Conservation (phyloP, 2,888 invertebrate species). For the Iphiclides podalirius region DNA sequence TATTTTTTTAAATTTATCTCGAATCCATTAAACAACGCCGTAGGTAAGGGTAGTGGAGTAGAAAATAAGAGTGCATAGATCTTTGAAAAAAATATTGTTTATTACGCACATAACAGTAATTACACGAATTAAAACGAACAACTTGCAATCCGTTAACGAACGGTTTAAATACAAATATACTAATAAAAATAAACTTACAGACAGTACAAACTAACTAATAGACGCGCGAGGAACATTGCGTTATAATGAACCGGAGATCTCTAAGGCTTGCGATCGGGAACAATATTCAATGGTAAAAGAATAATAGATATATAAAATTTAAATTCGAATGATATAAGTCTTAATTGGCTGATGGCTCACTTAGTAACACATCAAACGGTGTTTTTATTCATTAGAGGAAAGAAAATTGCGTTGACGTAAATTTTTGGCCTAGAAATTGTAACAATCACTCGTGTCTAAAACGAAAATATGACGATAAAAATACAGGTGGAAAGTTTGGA, state of each 20-base stretch:
- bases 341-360: too few relatives aligned
- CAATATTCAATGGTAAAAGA: constrained; percentile 4
- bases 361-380: not conserved
- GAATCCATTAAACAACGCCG: too few relatives aligned
- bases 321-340: too few relatives aligned
- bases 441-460: too few relatives aligned
- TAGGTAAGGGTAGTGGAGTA: too few relatives aligned
- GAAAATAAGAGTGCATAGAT: not conserved
- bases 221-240: constrained; percentile 15
- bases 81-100: constrained; percentile 21
- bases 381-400: constrained; percentile 9
- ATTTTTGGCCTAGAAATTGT: too few relatives aligned
- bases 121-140: constrained; percentile 17
- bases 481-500: too few relatives aligned
- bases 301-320: too few relatives aligned
- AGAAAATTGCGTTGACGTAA: constrained; percentile 2
- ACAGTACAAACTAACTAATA: constrained; percentile 8
- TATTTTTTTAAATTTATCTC: too few relatives aligned
- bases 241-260: constrained; percentile 13
- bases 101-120: constrained; percentile 26
- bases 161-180: constrained; percentile 15
- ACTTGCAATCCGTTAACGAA: constrained; percentile 8
- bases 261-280: constrained; percentile 5
- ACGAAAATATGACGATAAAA: too few relatives aligned
- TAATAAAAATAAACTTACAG: constrained; percentile 19